These are phyloP conservation scores for Prochilodus magdalenae DNA, from an alignment of 2,113 vertebrate genomes.

Conservation along the genomic window DNA sequence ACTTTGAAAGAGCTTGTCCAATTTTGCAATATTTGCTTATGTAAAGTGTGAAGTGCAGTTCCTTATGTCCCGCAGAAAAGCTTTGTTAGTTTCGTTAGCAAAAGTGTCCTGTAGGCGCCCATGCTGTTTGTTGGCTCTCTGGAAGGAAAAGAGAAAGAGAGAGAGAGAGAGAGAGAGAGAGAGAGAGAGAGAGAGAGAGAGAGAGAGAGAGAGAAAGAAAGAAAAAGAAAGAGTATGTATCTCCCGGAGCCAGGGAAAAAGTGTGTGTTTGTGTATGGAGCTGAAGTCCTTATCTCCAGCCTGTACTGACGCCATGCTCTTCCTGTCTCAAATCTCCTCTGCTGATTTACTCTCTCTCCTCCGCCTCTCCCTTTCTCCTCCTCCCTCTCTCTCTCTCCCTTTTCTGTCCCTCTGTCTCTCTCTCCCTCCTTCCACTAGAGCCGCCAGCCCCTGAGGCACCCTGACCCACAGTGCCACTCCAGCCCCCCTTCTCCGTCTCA, in stretches of 20 bases:
- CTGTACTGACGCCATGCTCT: constrained; percentile 82
- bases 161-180: too few relatives aligned
- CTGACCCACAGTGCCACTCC: constrained; percentile 37
- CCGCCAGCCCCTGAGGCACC: constrained; percentile 51
- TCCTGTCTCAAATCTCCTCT: constrained; percentile 88
- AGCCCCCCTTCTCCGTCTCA: constrained; percentile 42
- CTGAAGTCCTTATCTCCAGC: constrained; percentile 79
- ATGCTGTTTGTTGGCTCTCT: neutral
- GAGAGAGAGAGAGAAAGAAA: constrained; percentile 23
- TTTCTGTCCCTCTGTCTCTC: constrained; percentile 17
- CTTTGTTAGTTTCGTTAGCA: neutral
- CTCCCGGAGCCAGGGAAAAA: constrained; percentile 56
- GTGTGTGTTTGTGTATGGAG: constrained; percentile 78
- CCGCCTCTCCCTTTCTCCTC: constrained; percentile 60
- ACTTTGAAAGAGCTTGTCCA: too few relatives aligned
- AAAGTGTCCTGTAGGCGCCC: constrained; percentile 22
- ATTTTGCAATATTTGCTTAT: too few relatives aligned
- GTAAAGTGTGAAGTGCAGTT: too few relatives aligned
- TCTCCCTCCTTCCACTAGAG: constrained; percentile 16
- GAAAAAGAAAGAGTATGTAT: constrained; percentile 43
- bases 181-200: neutral
- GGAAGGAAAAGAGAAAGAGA: neutral
- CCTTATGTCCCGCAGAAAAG: neutral
- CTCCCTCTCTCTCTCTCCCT: constrained; percentile 21
- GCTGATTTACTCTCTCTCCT: constrained; percentile 76